Evolutionary conservation across 2,888 invertebrate species (phyloP).

Genomic region (Deroplatys truncata): DNA sequence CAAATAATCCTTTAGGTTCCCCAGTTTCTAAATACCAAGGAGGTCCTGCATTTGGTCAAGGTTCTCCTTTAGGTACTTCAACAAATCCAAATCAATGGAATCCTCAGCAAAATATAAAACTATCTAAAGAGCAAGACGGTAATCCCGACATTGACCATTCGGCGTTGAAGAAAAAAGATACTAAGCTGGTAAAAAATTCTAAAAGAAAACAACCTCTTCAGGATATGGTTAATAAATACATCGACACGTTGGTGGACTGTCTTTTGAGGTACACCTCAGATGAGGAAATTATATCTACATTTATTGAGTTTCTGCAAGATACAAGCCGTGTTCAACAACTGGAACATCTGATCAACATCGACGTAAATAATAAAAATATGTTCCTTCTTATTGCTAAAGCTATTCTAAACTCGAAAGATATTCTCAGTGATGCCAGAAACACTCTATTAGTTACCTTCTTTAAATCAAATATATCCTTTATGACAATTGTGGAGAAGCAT

Average conservation of each 20-base stretch:
- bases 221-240: not conserved
- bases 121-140: not conserved
- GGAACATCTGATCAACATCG: not conserved
- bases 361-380: not conserved
- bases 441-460: not conserved
- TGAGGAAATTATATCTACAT: not conserved
- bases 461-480: not conserved
- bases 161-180: not conserved
- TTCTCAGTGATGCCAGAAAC: not conserved
- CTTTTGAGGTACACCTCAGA: not conserved
- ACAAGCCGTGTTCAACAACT: not conserved
- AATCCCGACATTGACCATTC: too few species aligned
- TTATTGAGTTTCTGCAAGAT: not conserved
- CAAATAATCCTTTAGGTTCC: not conserved
- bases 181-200: too few species aligned
- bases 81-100: too few species aligned
- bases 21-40: too few species aligned
- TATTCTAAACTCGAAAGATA: not conserved
- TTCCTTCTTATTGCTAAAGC: not conserved
- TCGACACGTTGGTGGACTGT: not conserved
- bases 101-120: not conserved
- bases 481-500: not conserved
- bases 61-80: too few species aligned
- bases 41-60: too few species aligned
- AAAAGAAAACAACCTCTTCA: not conserved